These are phyloP conservation scores for Anabacerthia variegaticeps DNA, from an alignment of 2,797 vertebrate genomes.

Conservation along the genomic window DNA sequence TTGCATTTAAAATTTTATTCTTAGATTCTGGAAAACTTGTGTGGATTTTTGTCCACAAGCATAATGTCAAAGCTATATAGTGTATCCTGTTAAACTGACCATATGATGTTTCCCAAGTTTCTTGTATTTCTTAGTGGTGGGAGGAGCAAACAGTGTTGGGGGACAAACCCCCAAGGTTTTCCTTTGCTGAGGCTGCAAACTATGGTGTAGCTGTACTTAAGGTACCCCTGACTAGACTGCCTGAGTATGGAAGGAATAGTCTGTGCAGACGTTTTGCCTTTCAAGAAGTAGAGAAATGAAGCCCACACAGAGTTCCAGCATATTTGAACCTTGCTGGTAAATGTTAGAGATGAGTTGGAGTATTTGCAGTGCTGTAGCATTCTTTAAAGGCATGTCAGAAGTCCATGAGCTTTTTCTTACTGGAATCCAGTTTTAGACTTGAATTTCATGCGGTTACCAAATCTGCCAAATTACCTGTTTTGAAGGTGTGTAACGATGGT, in stretches of 20 bases:
- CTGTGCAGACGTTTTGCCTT: neutral
- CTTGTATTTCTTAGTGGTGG: neutral
- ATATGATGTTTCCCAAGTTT: neutral
- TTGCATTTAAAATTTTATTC: neutral
- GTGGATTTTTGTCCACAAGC: neutral
- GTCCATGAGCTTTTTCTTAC: neutral
- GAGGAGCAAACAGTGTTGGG: neutral
- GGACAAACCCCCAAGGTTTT: neutral
- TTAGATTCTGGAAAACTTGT: neutral
- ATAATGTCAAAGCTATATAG: neutral
- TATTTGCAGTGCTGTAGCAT: neutral
- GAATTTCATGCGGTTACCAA: neutral
- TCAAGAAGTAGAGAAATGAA: neutral
- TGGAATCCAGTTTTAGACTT: neutral
- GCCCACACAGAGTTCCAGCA: fast-evolving
- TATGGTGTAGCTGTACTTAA: neutral
- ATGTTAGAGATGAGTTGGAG: neutral
- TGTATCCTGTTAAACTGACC: neutral
- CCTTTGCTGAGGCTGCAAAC: neutral
- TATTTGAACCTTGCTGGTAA: neutral
- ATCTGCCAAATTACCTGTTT: neutral
- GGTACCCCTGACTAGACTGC: neutral
- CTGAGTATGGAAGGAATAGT: neutral
- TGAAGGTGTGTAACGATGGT: neutral
- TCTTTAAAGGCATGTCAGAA: neutral